Evolutionary conservation across 2,888 invertebrate genomes (phyloP), one percentile per base, ranked within the genome.

Genomic region (Blastobasis adustella): DNA sequence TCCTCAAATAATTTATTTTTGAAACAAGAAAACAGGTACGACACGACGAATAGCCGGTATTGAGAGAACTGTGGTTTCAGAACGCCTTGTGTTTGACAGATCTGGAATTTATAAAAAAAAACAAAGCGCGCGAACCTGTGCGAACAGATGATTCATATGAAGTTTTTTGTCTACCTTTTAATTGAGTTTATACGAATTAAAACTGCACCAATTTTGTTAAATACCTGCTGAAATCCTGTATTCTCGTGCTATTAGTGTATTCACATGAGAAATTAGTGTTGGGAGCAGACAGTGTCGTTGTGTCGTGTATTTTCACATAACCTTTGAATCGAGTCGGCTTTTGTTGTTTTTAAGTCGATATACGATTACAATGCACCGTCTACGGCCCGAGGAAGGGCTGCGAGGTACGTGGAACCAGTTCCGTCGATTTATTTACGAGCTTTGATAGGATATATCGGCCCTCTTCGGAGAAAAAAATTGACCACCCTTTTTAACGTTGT

Each of bases 381-480:
- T 50, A 53, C 58, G 57, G 54, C 54, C 57, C 39, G 38, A 54
- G 55, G 58, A 70, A 73, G 71, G 71, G 68, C 61, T 58, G 54
- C 42, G 53, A 66, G 75, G 73, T 76, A 72, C 54, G 69, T 68
- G 56, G 52, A 76, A 78, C 78, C 70, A 69, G 78, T 78, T 77
- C 53, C 58, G 55, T 65, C 64, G 67, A 66, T 66, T 65, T 73
- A 73, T 76, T 74, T 70, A 73, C 60, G 65, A 57, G 54, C 57
- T 56, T 55, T 61, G 66, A 71, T 74, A 69, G 64, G 56, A 61
- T 60, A 68, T 64, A 65, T 62, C 52, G 58, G 59, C 57, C 67
- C 66, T 54, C 51, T 47, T 38, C 39, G 10, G 39, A 6, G 36
- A 43, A 54, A 50, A 52, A 49, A 50, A 39, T 37, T 41, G 23